Evolutionary conservation across 1,140 invertebrate species (phyloP).

Genomic region (Cydia amplana): DNA sequence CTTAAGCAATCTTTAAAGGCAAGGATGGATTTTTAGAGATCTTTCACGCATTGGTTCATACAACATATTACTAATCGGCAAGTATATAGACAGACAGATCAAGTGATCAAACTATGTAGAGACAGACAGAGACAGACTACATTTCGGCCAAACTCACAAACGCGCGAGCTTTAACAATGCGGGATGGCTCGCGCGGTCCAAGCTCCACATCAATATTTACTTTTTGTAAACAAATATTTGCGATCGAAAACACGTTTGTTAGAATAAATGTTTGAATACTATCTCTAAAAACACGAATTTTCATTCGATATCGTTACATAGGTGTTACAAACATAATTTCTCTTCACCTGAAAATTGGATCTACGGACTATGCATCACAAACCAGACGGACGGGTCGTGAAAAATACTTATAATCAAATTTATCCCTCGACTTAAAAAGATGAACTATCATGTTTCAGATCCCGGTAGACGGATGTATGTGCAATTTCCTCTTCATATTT

Average conservation of each 20-base stretch:
- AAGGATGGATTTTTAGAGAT: too few species aligned
- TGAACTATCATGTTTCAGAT: constrained; percentile 41
- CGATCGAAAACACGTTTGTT: constrained; percentile 9
- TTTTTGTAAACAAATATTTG: constrained; percentile 29
- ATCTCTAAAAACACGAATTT: constrained; percentile 28
- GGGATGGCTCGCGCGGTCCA: constrained; percentile 18
- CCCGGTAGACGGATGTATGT: constrained; percentile 38
- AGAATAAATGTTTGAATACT: constrained; percentile 22
- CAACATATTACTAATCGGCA: too few species aligned
- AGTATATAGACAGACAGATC: background rate
- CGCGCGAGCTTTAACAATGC: constrained; percentile 6
- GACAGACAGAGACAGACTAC: background rate
- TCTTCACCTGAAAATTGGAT: background rate
- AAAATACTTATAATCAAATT: constrained; percentile 27
- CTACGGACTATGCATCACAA: background rate
- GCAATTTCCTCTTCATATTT: constrained; percentile 44
- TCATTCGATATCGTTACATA: background rate
- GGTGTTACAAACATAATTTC: background rate
- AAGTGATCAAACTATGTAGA: background rate
- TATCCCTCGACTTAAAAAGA: constrained; percentile 36
- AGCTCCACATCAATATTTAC: constrained; percentile 22
- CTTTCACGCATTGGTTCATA: too few species aligned
- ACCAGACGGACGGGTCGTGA: background rate
- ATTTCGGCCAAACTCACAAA: background rate
- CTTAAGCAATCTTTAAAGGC: too few species aligned